These are phyloP conservation scores for Catostomus latipinnis DNA, from an alignment of 2,797 vertebrate genomes.

Conservation along the genomic window DNA sequence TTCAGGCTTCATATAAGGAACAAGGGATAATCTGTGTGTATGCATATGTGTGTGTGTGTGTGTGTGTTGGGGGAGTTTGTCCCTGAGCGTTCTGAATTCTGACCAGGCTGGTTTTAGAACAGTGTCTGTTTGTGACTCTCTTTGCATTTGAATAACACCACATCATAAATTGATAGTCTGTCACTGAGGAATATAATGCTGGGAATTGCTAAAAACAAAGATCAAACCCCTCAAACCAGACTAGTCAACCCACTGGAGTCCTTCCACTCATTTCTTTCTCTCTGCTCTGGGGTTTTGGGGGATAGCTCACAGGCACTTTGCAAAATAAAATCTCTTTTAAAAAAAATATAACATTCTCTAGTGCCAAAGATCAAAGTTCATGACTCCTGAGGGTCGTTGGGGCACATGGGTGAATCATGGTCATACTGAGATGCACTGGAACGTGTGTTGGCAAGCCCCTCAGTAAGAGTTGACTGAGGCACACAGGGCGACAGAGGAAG, in stretches of 20 bases:
- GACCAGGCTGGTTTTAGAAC: conserved; percentile 49
- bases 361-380: conserved; percentile 55
- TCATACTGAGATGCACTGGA: conserved; percentile 28
- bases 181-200: conserved; percentile 52
- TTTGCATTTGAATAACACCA: conserved; percentile 42
- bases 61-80: conserved; percentile 67
- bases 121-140: conserved; percentile 53
- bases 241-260: not conserved
- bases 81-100: conserved; percentile 53
- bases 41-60: conserved; percentile 54
- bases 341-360: conserved; percentile 47
- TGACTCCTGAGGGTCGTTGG: conserved; percentile 69
- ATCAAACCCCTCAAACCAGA: conserved; percentile 7
- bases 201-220: conserved; percentile 18
- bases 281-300: conserved; percentile 61
- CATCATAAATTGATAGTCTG: conserved; percentile 15
- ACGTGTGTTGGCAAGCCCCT: conserved; percentile 21
- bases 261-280: conserved; percentile 28
- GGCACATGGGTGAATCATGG: conserved; percentile 38
- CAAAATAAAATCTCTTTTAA: conserved; percentile 53
- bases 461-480: not conserved
- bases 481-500: not conserved
- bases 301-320: conserved; percentile 57
- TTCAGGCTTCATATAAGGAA: conserved; percentile 47
- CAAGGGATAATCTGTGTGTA: conserved; percentile 47